Evolutionary conservation across 2,113 vertebrate genomes (phyloP).

Genomic region (Oncorhynchus clarkii): DNA sequence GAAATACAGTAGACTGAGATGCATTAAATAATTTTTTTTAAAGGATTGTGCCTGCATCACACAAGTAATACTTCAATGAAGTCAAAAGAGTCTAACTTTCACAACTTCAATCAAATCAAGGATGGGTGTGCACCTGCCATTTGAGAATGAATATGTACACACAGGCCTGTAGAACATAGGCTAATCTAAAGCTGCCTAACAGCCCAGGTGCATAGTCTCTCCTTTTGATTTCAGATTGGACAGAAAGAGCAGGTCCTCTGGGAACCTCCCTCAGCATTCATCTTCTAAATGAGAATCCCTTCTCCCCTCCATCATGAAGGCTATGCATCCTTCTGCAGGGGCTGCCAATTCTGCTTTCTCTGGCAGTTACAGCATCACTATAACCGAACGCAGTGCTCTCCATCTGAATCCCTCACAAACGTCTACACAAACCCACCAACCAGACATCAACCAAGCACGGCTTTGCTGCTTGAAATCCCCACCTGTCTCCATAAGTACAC

Average conservation of each 20-base stretch:
- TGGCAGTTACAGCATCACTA: conserved; percentile 34
- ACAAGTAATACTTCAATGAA: not conserved
- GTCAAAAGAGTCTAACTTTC: not conserved
- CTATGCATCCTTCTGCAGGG: conserved; percentile 37
- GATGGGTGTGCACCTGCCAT: not conserved
- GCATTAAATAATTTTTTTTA: not conserved
- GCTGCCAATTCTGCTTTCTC: conserved; percentile 38
- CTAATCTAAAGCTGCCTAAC: conserved; percentile 22
- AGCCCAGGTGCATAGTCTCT: conserved; percentile 47
- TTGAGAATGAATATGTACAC: not conserved
- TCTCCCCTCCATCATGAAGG: conserved; percentile 51
- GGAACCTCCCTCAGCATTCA: conserved; percentile 53
- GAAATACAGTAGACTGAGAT: not conserved
- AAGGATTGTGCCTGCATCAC: not conserved
- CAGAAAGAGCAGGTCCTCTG: conserved; percentile 47
- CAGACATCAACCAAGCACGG: conserved; percentile 18
- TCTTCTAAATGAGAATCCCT: conserved; percentile 58
- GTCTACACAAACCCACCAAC: conserved; percentile 32
- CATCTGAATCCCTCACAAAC: conserved; percentile 30
- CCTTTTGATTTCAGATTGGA: conserved; percentile 47
- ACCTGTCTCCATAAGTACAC: conserved; percentile 2
- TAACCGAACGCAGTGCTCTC: conserved; percentile 20
- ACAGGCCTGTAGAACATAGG: conserved; percentile 3
- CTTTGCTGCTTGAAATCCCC: not conserved
- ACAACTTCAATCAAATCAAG: not conserved